phyloP scores from a whole-genome alignment of 2,888 invertebrate species.

The Orthonevra nobilis region DNA sequence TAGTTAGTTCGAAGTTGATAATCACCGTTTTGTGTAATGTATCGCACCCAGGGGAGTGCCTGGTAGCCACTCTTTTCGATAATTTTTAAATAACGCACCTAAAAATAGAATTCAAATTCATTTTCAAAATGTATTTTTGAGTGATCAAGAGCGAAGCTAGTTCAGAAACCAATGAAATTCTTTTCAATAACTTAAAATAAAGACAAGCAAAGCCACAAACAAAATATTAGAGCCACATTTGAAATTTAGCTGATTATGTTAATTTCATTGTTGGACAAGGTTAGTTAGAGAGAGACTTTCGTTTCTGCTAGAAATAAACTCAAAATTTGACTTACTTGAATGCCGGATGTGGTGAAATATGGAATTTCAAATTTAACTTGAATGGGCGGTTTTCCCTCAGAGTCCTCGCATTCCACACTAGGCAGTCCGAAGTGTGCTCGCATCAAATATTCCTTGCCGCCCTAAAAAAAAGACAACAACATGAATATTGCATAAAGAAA shows the following conservation, averaged over 20 bases:
- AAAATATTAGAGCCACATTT: too few species aligned
- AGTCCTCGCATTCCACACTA: conserved; percentile 95
- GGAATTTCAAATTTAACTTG: conserved; percentile 99
- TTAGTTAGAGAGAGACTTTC: too few species aligned
- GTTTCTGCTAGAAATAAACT: not conserved
- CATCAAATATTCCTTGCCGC: conserved; percentile 99
- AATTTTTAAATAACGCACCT: conserved; percentile 95
- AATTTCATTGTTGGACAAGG: too few species aligned
- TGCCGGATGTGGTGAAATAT: conserved; percentile 98
- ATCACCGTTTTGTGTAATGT: conserved; percentile 99
- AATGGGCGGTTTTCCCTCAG: conserved; percentile 98
- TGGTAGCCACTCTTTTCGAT: conserved; percentile 99
- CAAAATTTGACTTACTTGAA: conserved; percentile 88
- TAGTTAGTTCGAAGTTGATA: conserved; percentile 97
- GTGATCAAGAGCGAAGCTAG: too few species aligned
- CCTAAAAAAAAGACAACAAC: conserved; percentile 80
- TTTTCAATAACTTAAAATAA: too few species aligned
- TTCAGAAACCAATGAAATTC: too few species aligned
- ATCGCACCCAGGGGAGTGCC: conserved; percentile 99
- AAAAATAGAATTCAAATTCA: conserved; percentile 64
- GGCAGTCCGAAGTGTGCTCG: conserved; percentile 98
- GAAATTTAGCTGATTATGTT: too few species aligned
- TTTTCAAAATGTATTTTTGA: too few species aligned
- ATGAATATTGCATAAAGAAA: not conserved
- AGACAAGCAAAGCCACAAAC: too few species aligned